Base-by-base conservation (phyloP, 2,113 vertebrate genomes). In the Corythaeola cristata region DNA sequence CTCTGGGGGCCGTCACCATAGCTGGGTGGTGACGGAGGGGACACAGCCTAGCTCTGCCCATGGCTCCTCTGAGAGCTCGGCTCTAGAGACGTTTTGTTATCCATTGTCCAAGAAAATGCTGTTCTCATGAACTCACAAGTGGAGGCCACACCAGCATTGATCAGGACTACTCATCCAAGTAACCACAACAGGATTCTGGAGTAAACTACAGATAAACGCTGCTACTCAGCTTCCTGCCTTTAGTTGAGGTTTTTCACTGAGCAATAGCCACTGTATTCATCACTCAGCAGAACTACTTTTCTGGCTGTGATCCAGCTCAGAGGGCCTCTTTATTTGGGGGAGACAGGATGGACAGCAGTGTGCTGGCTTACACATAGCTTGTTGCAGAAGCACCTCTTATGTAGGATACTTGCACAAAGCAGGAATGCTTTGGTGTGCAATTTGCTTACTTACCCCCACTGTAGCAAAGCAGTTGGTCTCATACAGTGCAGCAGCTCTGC, bases 171-270 rank as follows among this genome's bases (percentile, higher is more conserved):
- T 89, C 85, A 67, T 45, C 26, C 4, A 4, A 81, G 66, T 5
- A 52, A 67, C 92, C 85, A 87, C 93, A 87, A 16, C 80, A 88
- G 96, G 85, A 78, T 91, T 45, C 60, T 71, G 87, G 60, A 87
- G 79, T 50, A 74, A 87, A 33, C 73, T 87, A 32, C 55, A 4
- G 75, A 32, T 5, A 47, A 85, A 8, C 60, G 30, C 49, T 73
- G 63, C 55, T 91, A 39, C 92, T 78, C 64, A 33, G 52, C 50
- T 55, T 67, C 95, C 91, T 96, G 89, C 80, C 84, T 35, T 69
- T 6, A 15, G 33, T 2, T n/a, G 76, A 66, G 76, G 14, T 24
- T 77, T 32, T 50, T 28, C 68, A 21, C 50, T 5, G 45, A 63
- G 89, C 30, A 11, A 3, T n/a, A 69, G 37, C 84, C 2, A 1